A percentile compares a stretch with the other conserved stretches of the same genome.
phyloP scores from a whole-genome alignment of 2,113 vertebrate species.

The Furnarius figulus region DNA sequence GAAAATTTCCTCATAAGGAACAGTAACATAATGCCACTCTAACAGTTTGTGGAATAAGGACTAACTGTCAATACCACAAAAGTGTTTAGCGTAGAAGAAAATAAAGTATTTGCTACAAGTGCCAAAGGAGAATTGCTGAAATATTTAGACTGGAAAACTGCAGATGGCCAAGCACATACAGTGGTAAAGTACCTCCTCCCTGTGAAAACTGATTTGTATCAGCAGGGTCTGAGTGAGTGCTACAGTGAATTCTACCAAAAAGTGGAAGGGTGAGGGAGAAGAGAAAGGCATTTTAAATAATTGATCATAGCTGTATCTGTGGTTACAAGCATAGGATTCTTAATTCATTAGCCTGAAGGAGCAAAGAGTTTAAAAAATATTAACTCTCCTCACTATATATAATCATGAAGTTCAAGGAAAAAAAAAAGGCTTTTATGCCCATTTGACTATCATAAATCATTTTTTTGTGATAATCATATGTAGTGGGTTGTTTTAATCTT shows the following conservation, averaged over 20 bases:
- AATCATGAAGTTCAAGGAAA: background rate
- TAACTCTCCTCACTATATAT: background rate
- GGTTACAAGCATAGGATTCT: conserved; percentile 8
- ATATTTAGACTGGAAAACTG: conserved; percentile 44
- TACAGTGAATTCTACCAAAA: conserved; percentile 21
- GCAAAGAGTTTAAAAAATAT: conserved; percentile 23
- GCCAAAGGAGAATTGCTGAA: background rate
- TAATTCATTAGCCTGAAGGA: conserved; percentile 50
- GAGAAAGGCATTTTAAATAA: conserved; percentile 30
- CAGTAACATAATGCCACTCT: background rate
- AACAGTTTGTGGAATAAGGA: background rate
- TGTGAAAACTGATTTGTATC: conserved; percentile 57
- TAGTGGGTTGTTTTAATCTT: background rate
- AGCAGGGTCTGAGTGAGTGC: conserved; percentile 37
- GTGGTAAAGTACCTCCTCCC: conserved; percentile 28
- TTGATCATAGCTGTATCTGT: conserved; percentile 22
- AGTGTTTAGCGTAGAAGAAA: background rate
- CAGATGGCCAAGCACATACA: conserved; percentile 18
- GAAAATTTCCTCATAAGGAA: background rate
- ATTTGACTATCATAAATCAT: background rate
- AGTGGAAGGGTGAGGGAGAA: background rate
- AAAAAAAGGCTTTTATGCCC: background rate
- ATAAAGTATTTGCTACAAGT: conserved; percentile 44
- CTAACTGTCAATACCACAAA: background rate
- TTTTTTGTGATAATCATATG: background rate